These are phyloP conservation scores for Aricia artaxerxes DNA, from an alignment of 2,888 invertebrate species.

Conservation along the genomic window DNA sequence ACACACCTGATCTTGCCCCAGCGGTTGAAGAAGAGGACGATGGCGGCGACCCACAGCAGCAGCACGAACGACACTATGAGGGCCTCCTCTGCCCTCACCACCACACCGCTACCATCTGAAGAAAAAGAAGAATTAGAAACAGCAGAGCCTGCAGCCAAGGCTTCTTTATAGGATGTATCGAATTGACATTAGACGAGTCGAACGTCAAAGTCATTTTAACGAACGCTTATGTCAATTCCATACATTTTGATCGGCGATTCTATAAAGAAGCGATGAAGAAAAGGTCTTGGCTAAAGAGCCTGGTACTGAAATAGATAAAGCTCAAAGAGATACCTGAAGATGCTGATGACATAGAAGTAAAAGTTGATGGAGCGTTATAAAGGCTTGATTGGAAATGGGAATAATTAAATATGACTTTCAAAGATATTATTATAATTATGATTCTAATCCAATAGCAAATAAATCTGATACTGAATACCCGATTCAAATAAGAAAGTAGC, in stretches of 20 bases:
- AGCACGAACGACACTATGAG: constrained; percentile 91
- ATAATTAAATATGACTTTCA: background rate
- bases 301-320: too few species aligned
- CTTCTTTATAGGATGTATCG: background rate
- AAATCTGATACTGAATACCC: background rate
- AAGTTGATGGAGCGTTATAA: background rate
- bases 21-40: constrained; percentile 94
- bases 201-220: too few species aligned
- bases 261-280: too few species aligned
- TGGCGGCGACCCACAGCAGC: constrained; percentile 93
- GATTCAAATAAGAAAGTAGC: background rate
- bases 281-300: too few species aligned
- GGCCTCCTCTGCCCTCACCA: constrained; percentile 91
- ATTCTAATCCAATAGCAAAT: background rate
- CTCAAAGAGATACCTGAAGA: too few species aligned
- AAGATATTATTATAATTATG: background rate
- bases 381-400: background rate
- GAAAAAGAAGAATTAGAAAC: background rate
- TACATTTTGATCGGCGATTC: too few species aligned
- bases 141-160: background rate
- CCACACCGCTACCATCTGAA: constrained; percentile 82
- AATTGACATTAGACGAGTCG: too few species aligned
- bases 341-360: background rate
- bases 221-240: too few species aligned
- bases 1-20: constrained; percentile 93